These are phyloP conservation scores for Seriola aureovittata DNA, from an alignment of 2,113 vertebrate species.

Conservation along the genomic window DNA sequence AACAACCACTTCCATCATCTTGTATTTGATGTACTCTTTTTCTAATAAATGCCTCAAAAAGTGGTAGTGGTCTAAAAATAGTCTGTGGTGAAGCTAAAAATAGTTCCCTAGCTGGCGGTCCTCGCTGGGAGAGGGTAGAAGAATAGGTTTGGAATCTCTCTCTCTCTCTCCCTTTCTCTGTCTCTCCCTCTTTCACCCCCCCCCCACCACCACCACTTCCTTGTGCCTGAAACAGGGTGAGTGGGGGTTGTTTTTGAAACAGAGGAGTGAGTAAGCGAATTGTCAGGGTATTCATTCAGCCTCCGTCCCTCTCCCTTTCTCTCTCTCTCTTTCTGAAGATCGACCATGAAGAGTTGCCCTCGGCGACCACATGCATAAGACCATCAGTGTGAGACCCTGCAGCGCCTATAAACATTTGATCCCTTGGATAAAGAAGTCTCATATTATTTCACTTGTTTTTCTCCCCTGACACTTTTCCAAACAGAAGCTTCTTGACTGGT, in stretches of 20 bases:
- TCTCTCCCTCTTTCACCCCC: constrained; percentile 47
- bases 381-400: constrained; percentile 87
- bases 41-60: constrained; percentile 94
- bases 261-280: constrained; percentile 81
- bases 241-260: constrained; percentile 77
- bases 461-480: constrained; percentile 21
- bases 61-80: constrained; percentile 97
- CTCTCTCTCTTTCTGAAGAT: constrained; percentile 84
- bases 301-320: constrained; percentile 83
- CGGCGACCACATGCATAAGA: constrained; percentile 88
- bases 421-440: constrained; percentile 82
- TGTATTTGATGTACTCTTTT: constrained; percentile 81
- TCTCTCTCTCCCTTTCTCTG: constrained; percentile 67
- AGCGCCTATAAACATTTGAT: constrained; percentile 93
- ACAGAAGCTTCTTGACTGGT: constrained; percentile 52
- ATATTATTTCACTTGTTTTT: constrained; percentile 83
- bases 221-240: constrained; percentile 61
- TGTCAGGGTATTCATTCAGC: constrained; percentile 89
- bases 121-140: constrained; percentile 95
- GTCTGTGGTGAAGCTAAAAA: constrained; percentile 93
- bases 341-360: constrained; percentile 82
- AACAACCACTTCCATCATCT: constrained; percentile 71
- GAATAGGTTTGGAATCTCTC: constrained; percentile 91
- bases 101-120: constrained; percentile 88
- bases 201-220: constrained; percentile 36